phyloP scores from a whole-genome alignment of 2,888 invertebrate genomes.

The Volucella bombylans region DNA sequence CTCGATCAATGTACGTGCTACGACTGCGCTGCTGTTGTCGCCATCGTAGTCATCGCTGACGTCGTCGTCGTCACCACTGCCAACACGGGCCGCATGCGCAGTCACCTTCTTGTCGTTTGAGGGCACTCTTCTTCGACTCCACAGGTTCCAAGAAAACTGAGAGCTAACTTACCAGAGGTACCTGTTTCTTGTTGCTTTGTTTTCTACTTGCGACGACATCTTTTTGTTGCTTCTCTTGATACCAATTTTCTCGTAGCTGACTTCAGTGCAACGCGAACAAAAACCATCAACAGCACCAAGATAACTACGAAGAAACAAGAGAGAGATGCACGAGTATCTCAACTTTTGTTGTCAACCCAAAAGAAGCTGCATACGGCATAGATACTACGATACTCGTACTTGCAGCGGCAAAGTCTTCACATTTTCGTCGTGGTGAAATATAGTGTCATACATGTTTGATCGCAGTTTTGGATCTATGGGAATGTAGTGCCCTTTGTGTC shows the following conservation, averaged over 20 bases:
- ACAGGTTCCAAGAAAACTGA: conserved; percentile 24
- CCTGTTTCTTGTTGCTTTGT: conserved; percentile 56
- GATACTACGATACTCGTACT: conserved; percentile 17
- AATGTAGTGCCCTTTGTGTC: conserved; percentile 71
- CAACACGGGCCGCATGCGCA: no score
- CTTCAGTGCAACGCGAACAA: conserved; percentile 46
- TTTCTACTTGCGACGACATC: conserved; percentile 35
- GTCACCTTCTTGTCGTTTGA: background rate
- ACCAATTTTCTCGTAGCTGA: conserved; percentile 70
- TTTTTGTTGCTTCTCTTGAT: conserved; percentile 8
- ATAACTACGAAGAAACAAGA: conserved; percentile 21
- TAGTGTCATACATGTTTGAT: conserved; percentile 66
- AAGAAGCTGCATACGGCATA: conserved; percentile 58
- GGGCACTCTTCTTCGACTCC: conserved; percentile 21
- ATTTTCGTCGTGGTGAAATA: conserved; percentile 21
- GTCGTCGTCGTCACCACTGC: conserved; percentile 11
- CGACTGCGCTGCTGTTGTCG: conserved; percentile 27
- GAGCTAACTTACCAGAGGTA: conserved; percentile 14
- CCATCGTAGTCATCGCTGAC: conserved; percentile 7
- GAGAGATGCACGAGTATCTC: conserved; percentile 25
- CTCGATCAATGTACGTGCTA: conserved; percentile 61
- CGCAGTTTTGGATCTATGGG: conserved; percentile 51
- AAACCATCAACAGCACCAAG: conserved; percentile 39
- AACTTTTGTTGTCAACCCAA: conserved; percentile 20
- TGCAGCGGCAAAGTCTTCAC: conserved; percentile 37